phyloP scores from a whole-genome alignment of 2,888 invertebrate species.

The Hymenopus coronatus region DNA sequence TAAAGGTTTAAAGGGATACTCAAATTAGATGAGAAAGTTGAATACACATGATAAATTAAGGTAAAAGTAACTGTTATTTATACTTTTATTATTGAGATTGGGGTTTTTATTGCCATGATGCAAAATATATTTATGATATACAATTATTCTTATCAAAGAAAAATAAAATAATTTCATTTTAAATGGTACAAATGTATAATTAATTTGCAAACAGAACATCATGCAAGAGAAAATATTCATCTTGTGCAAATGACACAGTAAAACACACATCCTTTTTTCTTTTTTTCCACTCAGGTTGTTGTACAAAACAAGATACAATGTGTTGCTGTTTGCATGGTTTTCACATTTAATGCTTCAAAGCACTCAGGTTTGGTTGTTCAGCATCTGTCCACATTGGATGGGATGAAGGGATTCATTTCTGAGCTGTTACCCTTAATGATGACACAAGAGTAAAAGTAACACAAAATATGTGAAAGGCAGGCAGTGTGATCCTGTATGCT shows the following conservation, averaged over 20 bases:
- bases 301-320: background rate
- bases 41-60: too few species aligned
- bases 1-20: too few species aligned
- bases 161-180: background rate
- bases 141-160: slow-evolving; percentile 4
- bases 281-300: background rate
- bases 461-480: background rate
- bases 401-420: background rate
- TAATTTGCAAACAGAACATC: background rate
- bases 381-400: background rate
- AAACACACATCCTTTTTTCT: background rate
- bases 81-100: background rate
- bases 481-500: background rate
- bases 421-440: background rate
- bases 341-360: background rate
- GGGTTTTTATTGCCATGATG: slow-evolving; percentile 21
- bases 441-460: background rate
- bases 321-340: background rate
- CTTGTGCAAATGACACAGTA: background rate
- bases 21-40: too few species aligned
- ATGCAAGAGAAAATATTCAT: background rate
- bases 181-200: background rate
- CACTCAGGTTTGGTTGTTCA: background rate
- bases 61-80: background rate
- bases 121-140: slow-evolving; percentile 18